Base-by-base conservation (phyloP, 2,113 vertebrate species). In the Pangasianodon gigas region DNA sequence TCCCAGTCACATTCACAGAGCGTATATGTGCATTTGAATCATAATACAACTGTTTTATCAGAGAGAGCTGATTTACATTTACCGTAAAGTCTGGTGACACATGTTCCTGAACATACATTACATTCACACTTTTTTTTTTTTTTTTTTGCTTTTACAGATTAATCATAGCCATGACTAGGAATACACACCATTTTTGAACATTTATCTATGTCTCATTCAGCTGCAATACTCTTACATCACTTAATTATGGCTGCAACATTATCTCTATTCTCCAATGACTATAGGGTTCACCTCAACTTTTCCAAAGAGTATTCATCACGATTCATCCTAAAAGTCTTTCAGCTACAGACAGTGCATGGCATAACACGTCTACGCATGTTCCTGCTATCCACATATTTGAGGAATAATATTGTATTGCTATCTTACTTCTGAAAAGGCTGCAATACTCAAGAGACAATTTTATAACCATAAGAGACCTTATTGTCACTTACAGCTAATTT, bases 1-100 rank as follows among this genome's bases (percentile, higher is more conserved):
- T 46, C 37, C 24, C 41, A 89, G 54, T 71, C 51, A 84, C 67
- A 89, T 58, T 89, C 65, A 69, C 37, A 44, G 16, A n/a, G 13
- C 71, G 26, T 44, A 37, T 58, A 58, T 37, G 41, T 58, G 37
- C 26, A 75, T 75, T 13, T 85, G 52, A 51, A 32, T 26, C 75
- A 60, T 79, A 60, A 29, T 13, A 10, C n/a, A 32, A 41, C 62
- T 88, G 60, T 69, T 13, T 10, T 16, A 44, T 58, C 14, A 44
- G 19, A 26, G 24, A 29, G 4, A 6, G 74, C 82, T 60, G 7
- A 75, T 44, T 58, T 84, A 84, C 51, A 84, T 65, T 80, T 51
- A 21, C 41, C 9, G 58, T 44, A 74, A 74, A 26, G 4, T 41
- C 10, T 84, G 19, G 18, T 14, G 32, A 21, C 67, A 74, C 18